These are phyloP conservation scores for Parapristionchus giblindavisi DNA, from an alignment of 2,888 invertebrate species.

Conservation along the genomic window DNA sequence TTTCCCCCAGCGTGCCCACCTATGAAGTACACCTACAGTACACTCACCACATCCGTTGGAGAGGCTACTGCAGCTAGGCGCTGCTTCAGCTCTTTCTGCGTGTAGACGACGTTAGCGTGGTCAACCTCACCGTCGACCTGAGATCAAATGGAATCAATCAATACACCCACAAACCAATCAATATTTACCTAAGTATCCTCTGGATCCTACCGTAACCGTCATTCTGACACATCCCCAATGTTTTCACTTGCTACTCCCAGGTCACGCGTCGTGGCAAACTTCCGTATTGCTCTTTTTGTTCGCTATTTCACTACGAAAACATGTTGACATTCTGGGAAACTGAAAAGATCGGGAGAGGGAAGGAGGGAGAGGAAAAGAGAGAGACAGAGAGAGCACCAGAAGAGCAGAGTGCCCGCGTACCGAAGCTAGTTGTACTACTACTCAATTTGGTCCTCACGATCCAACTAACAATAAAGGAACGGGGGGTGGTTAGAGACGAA, in stretches of 20 bases:
- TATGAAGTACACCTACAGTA: conserved; percentile 15
- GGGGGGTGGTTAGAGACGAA: too few species aligned
- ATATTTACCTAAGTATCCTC: neutral
- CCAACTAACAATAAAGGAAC: too few species aligned
- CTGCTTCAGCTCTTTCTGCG: conserved; percentile 23
- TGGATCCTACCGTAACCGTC: neutral
- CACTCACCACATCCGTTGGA: neutral
- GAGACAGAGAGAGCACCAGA: neutral
- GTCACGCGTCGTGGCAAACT: neutral
- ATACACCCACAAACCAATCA: neutral
- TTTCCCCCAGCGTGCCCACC: too few species aligned
- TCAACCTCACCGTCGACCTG: conserved; percentile 32
- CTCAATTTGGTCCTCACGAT: too few species aligned
- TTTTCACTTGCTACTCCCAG: neutral
- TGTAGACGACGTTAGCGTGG: conserved; percentile 30
- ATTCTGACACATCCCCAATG: neutral
- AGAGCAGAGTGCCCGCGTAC: too few species aligned
- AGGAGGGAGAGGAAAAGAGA: neutral
- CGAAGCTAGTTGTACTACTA: too few species aligned
- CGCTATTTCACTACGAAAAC: neutral
- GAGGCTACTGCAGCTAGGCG: neutral
- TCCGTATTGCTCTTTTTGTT: too few species aligned
- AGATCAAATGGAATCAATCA: neutral
- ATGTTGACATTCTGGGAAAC: neutral
- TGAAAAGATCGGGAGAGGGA: neutral